Percentiles rank a stretch among this genome's conserved stretches.
phyloP scores from a whole-genome alignment of 37 sponge, comb jelly and placozoan genomes.

The Ephydatia muelleri region DNA sequence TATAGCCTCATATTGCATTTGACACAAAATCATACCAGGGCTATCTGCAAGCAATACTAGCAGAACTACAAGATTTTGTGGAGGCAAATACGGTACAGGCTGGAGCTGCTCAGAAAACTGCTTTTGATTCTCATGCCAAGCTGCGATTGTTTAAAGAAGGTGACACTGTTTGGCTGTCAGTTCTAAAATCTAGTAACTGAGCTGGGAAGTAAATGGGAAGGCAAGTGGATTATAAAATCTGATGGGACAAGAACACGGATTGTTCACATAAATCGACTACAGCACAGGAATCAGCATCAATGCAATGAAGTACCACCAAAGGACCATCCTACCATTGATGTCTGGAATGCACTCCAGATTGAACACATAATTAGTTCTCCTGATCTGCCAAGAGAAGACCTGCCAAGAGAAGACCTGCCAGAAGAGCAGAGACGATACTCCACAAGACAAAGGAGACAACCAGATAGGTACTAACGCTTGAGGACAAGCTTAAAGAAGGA shows the following conservation, averaged over 20 bases:
- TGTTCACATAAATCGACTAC: background rate
- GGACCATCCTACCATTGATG: background rate
- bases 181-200: background rate
- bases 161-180: background rate
- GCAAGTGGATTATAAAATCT: background rate
- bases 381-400: background rate
- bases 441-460: background rate
- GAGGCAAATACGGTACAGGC: background rate
- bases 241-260: background rate
- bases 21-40: conserved; percentile 21
- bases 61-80: conserved; percentile 36
- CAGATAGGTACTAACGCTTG: background rate
- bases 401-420: background rate
- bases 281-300: background rate
- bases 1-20: background rate
- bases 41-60: conserved; percentile 7
- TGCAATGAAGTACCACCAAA: background rate
- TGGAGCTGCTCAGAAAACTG: background rate
- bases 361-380: background rate
- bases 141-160: background rate
- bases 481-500: background rate
- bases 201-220: background rate
- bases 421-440: background rate
- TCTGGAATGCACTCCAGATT: background rate
- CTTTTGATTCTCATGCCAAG: background rate